Base-by-base conservation (phyloP, 2,797 vertebrate genomes). In the Pempheris klunzingeri region DNA sequence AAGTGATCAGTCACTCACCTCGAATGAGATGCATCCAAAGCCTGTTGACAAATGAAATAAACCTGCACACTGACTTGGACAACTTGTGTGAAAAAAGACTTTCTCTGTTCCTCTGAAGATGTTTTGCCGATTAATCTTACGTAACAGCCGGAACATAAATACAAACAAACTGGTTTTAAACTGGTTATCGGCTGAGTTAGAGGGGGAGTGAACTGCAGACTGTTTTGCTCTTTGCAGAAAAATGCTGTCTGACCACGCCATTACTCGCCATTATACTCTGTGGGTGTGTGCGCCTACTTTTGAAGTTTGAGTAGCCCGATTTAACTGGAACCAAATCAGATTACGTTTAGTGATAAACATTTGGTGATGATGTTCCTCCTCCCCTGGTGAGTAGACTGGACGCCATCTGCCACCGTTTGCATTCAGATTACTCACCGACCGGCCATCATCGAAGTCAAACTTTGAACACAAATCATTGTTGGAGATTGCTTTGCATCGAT, bases 381-480 rank as follows among this genome's bases (percentile, higher is more conserved):
- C 70, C 39, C 3, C 30, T 3, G 46, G 64, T 34, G 64, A 80
- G 47, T 49, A 26, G 53, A 75, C 52, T 53, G 34, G n/a, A 62
- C 44, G 24, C 71, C 82, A 78, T 85, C 80, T 87, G 82, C 47
- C 70, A 10, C 13, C 58, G 80, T 77, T 77, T 78, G 73, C 69
- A 32, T 81, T 81, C 57, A 68, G 41, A 75, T 81, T 72, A 75
- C 60, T 78, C 74, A 78, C 59, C 58, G 59, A 13, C 24, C 7
- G 14, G 46, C 43, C 53, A 49, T 55, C 64, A 17, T 61, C 60
- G 70, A 50, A 71, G 62, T 63, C 71, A 46, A 50, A 73, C 39
- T 62, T 69, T 62, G 2, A 63, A 11, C 63, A 43, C 22, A 84
- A 68, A 61, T 55, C 0, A 5, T 49, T 58, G 17, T 52, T 18